Base-by-base conservation (phyloP, 1,140 invertebrate species). In the Oncopodura yosiiana region DNA sequence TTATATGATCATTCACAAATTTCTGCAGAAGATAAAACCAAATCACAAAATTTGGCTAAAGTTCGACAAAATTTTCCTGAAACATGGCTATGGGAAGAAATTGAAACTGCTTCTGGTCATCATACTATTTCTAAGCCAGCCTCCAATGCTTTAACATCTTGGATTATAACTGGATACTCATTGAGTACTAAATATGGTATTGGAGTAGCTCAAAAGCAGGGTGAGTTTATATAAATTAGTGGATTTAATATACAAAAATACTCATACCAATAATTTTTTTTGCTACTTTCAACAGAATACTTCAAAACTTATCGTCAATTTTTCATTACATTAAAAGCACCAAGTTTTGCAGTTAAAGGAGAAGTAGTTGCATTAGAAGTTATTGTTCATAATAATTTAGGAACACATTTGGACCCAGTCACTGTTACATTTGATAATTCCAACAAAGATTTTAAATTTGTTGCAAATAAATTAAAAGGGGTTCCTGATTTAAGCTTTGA, bases 161-260 rank as follows among this genome's bases (percentile, higher is more conserved):
- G 92, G 90, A 76, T 87, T 23, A 77, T 96, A 0, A 88, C 84
- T 32, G 94, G 87, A 1, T 97, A 98, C 69, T 88, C 92, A 1
- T 73, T 96, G 27, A 87, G 91, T 70, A 74, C 83, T 0, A 73
- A 83, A 6, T 73, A 82, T 52, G 94, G 55, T 18, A 44, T 57
- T 36, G 55, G 55, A 9, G 16, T 57, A 24, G 19, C 14, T 11
- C n/a, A n/a, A n/a, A n/a, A n/a, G n/a, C n/a, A n/a, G n/a, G n/a
- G n/a, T n/a, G n/a, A n/a, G n/a, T n/a, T n/a, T n/a, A n/a, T n/a
- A n/a, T n/a, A n/a, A n/a, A n/a, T n/a, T n/a, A n/a, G n/a, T n/a
- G n/a, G n/a, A n/a, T n/a, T n/a, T n/a, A n/a, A n/a, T n/a, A n/a
- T n/a, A n/a, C n/a, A n/a, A n/a, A n/a, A n/a, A n/a, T n/a, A n/a